phyloP scores from a whole-genome alignment of 2,888 invertebrate genomes.

The Philhelius pedissequus region DNA sequence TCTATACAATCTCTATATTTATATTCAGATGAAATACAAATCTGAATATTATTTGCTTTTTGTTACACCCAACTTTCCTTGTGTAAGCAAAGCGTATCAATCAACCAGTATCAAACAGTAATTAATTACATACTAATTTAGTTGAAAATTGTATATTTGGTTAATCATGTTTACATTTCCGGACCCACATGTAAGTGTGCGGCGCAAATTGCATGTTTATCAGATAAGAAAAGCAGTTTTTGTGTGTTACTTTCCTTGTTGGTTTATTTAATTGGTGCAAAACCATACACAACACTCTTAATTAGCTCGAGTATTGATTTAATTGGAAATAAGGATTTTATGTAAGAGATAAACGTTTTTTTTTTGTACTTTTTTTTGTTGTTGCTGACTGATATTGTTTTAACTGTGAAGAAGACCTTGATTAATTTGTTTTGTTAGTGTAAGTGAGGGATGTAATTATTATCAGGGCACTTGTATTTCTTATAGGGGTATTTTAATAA shows the following conservation, averaged over 20 bases:
- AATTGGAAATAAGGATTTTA: neutral
- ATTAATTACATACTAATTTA: constrained; percentile 17
- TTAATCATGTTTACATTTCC: constrained; percentile 27
- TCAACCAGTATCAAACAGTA: neutral
- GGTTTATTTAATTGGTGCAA: neutral
- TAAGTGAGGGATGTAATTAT: constrained; percentile 1
- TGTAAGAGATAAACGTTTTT: no score
- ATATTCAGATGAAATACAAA: neutral
- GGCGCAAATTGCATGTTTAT: neutral
- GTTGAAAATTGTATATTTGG: constrained; percentile 19
- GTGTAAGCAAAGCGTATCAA: neutral
- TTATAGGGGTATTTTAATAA: neutral
- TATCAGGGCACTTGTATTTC: neutral
- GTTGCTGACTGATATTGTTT: neutral
- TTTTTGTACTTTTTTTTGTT: neutral
- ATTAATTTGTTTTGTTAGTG: neutral
- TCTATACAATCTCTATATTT: neutral
- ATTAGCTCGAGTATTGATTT: neutral
- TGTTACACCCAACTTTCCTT: constrained; percentile 1
- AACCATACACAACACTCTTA: neutral
- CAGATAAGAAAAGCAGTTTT: neutral
- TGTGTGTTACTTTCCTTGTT: neutral
- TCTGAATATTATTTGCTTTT: neutral
- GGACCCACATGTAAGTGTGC: neutral
- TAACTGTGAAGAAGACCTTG: neutral